A percentile compares a stretch with the other conserved stretches of the same genome.
These are phyloP conservation scores for Eudasyphora cyanicolor DNA, from an alignment of 2,888 invertebrate genomes.

Conservation along the genomic window DNA sequence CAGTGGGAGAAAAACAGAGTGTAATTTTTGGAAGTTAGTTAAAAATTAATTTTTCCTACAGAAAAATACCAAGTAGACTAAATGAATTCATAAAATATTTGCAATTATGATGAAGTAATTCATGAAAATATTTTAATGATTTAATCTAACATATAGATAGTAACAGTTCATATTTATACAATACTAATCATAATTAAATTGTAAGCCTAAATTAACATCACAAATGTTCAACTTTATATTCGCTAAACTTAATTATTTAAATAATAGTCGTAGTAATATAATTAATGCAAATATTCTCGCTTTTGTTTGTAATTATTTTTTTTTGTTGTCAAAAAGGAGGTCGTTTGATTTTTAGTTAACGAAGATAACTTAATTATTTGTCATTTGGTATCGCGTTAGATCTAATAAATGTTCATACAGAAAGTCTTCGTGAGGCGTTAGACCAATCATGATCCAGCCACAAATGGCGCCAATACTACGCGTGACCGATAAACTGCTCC, in stretches of 20 bases:
- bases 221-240: not conserved
- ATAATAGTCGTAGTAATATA: conserved; percentile 13
- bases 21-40: too few relatives aligned
- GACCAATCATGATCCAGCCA: conserved; percentile 82
- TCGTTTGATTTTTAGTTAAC: conserved; percentile 29
- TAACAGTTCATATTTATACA: too few relatives aligned
- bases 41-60: too few relatives aligned
- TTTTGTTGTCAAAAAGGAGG: not conserved
- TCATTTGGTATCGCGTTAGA: conserved; percentile 79
- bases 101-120: too few relatives aligned
- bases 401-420: conserved; percentile 81
- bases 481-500: conserved; percentile 82
- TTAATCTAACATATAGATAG: too few relatives aligned
- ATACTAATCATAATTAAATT: not conserved
- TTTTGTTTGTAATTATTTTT: not conserved
- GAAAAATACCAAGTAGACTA: too few relatives aligned
- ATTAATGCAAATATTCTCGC: not conserved
- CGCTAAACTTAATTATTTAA: not conserved
- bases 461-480: conserved; percentile 81
- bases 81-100: too few relatives aligned
- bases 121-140: too few relatives aligned
- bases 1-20: too few relatives aligned
- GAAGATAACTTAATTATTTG: conserved; percentile 77
- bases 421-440: conserved; percentile 81
- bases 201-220: conserved; percentile 2